Base-by-base conservation (phyloP, 2,113 vertebrate species). In the Emydura subglobosa region DNA sequence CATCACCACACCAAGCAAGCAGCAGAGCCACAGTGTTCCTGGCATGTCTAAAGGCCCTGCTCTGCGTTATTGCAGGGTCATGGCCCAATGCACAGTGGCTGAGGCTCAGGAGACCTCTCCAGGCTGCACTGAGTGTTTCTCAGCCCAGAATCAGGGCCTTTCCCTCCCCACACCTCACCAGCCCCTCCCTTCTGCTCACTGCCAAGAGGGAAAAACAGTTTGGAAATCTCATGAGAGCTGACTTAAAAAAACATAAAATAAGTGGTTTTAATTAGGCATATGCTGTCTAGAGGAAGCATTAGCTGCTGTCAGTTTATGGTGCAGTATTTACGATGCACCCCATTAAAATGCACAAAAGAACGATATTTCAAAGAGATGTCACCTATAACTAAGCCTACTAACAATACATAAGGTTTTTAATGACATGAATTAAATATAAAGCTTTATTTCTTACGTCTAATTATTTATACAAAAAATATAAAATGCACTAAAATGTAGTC, bases 181-280 rank as follows among this genome's bases (percentile, higher is more conserved):
- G 10, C 22, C 24, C 19, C 31, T 61, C 25, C 39, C 0, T 17
- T 5, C 9, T 39, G 47, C 65, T n/a, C 17, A 86, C 85, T 82
- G 51, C 50, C 53, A 87, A 72, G 81, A 88, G 87, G 5, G 55
- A 51, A 87, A 89, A 93, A 31, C 0, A 31, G 10, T 39, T 68
- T 16, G 39, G 29, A 42, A 89, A 92, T n/a, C 4, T 65, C 44
- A 53, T 31, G 72, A 34, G 21, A 0, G 4, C 49, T 11, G 22
- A 53, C 61, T 49, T 59, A 49, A 57, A 42, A 34, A 95, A 68
- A 17, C 34, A n/a, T 17, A 16, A n/a, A 95, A 91, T 82, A 92
- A 94, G 96, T 95, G 85, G 78, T 93, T 96, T 93, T 97, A 97
- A 97, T 95, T 91, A 96, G 94, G 89, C 84, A 86, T 88, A 59